Percentiles rank a stretch among this genome's conserved stretches.
These are phyloP conservation scores for Brenthis daphne DNA, from an alignment of 2,888 invertebrate species.

Conservation along the genomic window DNA sequence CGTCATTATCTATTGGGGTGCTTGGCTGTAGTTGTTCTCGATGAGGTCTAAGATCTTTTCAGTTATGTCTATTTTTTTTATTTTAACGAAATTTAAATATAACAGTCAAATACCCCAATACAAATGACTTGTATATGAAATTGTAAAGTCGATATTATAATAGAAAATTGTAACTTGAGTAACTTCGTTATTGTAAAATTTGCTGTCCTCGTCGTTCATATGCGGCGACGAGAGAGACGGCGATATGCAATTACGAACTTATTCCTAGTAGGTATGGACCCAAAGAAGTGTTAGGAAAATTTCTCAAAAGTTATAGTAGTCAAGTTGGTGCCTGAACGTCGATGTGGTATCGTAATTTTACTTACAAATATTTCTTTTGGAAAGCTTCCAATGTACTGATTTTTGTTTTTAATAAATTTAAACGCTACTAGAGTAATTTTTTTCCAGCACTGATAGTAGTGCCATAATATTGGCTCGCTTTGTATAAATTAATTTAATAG, in stretches of 20 bases:
- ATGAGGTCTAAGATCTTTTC: constrained; percentile 9
- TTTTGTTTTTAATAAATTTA: constrained; percentile 62
- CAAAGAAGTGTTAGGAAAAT: constrained; percentile 71
- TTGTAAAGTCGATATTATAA: constrained; percentile 35
- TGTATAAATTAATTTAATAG: constrained; percentile 68
- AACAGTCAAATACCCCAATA: constrained; percentile 26
- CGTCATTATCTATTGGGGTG: constrained; percentile 18
- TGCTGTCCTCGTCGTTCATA: constrained; percentile 24
- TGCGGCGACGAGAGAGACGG: constrained; percentile 22
- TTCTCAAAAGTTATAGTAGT: constrained; percentile 60
- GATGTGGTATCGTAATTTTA: constrained; percentile 56
- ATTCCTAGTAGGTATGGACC: constrained; percentile 50
- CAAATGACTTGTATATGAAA: constrained; percentile 32
- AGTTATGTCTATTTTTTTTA: constrained; percentile 8
- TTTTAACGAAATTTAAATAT: constrained; percentile 3
- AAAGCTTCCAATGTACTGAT: constrained; percentile 79
- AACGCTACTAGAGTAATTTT: constrained; percentile 67
- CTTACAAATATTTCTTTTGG: constrained; percentile 63
- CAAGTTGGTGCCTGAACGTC: constrained; percentile 78
- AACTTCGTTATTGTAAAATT: constrained; percentile 43
- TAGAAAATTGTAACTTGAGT: constrained; percentile 46
- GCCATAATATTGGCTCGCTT: constrained; percentile 80
- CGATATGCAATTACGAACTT: constrained; percentile 41
- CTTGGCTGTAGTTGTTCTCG: constrained; percentile 17
- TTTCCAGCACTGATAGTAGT: constrained; percentile 75